Conservation (phyloP, 2,888 invertebrate genomes). For the Leptinotarsa juncta region DNA sequence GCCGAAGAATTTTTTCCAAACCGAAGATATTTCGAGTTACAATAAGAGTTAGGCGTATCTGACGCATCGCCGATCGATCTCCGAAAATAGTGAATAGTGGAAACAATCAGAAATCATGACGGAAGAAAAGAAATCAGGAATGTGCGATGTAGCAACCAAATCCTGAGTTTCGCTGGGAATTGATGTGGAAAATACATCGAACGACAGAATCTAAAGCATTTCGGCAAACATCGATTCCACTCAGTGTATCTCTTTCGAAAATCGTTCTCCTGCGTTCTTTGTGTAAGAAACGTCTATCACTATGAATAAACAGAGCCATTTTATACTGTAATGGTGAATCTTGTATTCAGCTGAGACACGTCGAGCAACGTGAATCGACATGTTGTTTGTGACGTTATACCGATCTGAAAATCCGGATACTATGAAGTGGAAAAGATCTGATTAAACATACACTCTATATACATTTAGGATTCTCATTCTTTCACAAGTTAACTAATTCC, state of each 20-base stretch:
- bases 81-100: background rate
- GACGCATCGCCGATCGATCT: background rate
- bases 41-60: too few relatives aligned
- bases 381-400: background rate
- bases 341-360: background rate
- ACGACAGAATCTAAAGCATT: background rate
- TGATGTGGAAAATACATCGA: background rate
- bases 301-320: background rate
- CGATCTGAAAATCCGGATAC: background rate
- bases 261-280: background rate
- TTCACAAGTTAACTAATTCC: too few relatives aligned
- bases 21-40: too few relatives aligned
- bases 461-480: too few relatives aligned
- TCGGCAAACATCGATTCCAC: background rate
- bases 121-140: background rate
- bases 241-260: background rate
- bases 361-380: background rate
- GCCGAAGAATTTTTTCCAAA: too few relatives aligned
- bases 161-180: background rate
- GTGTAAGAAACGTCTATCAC: conserved; percentile 1
- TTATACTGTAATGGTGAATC: background rate
- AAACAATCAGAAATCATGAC: background rate
- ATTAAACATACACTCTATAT: background rate
- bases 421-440: background rate
- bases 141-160: background rate